Percentiles rank a stretch among this genome's conserved stretches.
Conservation (phyloP, 2,888 invertebrate species). For the Pimpla rufipes region DNA sequence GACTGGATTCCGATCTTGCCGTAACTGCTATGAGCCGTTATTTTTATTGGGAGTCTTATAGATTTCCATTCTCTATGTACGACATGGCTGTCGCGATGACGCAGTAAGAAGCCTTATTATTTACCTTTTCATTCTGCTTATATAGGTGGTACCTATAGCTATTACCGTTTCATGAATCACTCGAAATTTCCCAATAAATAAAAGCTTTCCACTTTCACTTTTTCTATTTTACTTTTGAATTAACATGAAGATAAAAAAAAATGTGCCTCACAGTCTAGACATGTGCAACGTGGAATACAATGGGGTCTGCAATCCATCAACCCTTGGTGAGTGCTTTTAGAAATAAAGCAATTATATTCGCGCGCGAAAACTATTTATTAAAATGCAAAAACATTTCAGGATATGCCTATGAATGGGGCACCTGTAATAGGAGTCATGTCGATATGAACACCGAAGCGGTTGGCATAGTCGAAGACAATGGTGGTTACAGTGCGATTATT, state of each 20-base stretch:
- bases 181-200: too few relatives aligned
- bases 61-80: constrained; percentile 74
- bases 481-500: constrained; percentile 79
- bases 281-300: constrained; percentile 73
- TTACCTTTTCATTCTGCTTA: constrained; percentile 3
- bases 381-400: constrained; percentile 66
- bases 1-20: constrained; percentile 75
- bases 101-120: constrained; percentile 69
- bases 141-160: too few relatives aligned
- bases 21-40: constrained; percentile 75
- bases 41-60: constrained; percentile 74
- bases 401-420: constrained; percentile 78
- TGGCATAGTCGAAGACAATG: constrained; percentile 81
- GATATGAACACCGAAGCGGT: constrained; percentile 76
- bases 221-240: too few relatives aligned
- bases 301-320: constrained; percentile 72
- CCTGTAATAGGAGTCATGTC: constrained; percentile 75
- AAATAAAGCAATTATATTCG: background rate
- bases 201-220: too few relatives aligned
- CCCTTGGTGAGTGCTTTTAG: constrained; percentile 73
- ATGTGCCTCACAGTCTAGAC: constrained; percentile 72
- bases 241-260: too few relatives aligned
- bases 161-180: too few relatives aligned
- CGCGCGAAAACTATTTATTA: background rate
- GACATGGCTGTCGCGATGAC: constrained; percentile 79